Base-by-base conservation (phyloP, 2,797 vertebrate species). In the Chloroceryle inda region DNA sequence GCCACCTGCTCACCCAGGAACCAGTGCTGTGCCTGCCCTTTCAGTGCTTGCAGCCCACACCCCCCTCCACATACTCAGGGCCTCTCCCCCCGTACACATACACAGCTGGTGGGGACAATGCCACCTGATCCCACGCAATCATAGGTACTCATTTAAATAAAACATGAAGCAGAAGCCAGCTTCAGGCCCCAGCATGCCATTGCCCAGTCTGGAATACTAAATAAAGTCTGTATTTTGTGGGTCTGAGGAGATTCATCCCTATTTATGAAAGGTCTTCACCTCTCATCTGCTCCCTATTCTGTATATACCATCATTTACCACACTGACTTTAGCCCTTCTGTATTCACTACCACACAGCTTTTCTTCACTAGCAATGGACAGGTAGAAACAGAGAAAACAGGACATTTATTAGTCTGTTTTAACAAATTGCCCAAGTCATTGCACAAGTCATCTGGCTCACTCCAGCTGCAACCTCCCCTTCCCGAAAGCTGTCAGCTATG, bases 1-100 rank as follows among this genome's bases (percentile, higher is more conserved):
- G 20, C 26, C 18, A 66, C 16, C 11, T 17, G 12, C 63, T 56
- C 37, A 49, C 2, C 3, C 35, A 52, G 53, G 23, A 72, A 29
- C 19, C 33, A 35, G 35, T 6, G 14, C 27, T 9, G 3, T 7
- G 35, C 9, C 35, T 71, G 29, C 12, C 22, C 21, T 38, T 37
- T 31, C 2, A 5, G 16, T 4, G 14, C n/a, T 47, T 0, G 0
- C 13, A 75, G 37, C 40, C 62, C 63, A 38, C 49, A 76, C 8
- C 22, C 23, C 1, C 1, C 66, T 68, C 37, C 49, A 33, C 24
- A 44, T 5, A 9, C 21, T 35, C 37, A 8, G 14, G 21, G 40
- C 26, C 47, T 71, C 38, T 71, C 13, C 5, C 10, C 4, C 8
- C 16, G 26, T 27, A 50, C 49, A 23, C 23, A 11, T 5, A 10